Base-by-base conservation (phyloP, 2,113 vertebrate species). In the Anthoscopus minutus region DNA sequence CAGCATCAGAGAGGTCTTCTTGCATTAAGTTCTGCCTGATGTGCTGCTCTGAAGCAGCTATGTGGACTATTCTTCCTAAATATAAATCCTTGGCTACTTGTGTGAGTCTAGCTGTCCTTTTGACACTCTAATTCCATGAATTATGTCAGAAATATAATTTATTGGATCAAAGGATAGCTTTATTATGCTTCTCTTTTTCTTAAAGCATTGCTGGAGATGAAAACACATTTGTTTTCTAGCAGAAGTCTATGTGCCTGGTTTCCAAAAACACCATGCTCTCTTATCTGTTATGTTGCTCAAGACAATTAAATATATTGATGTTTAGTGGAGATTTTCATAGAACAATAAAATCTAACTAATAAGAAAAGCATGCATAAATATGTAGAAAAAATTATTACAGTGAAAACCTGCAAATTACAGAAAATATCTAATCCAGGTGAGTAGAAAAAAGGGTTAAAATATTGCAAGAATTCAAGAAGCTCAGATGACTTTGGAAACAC, bases 401-500 rank as follows among this genome's bases (percentile, higher is more conserved):
- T 23, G 38, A 91, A 88, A 77, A 9, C 11, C 30, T 62, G 27
- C 45, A 90, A 88, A 77, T 35, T 47, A 57, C 69, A 62, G 50
- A 81, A 85, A 88, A 91, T 19, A 4, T 47, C 38, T 74, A 91
- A 88, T 47, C n/a, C 38, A 79, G 7, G 58, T 92, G 47, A 73
- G 84, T 54, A 85, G 76, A 91, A 78, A 95, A 78, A 98, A 95
- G 96, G 96, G 97, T 97, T 97, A 97, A 98, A 97, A 86, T 60
- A 85, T 54, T 47, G 65, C 84, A 88, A 95, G 95, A 92, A 96
- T 96, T 94, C 96, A 93, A 89, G 97, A 97, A 98, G 98, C 97
- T 96, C 95, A 97, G 94, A 98, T 98, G 98, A 98, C 98, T 98
- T 98, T 98, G 98, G 97, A 97, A 97, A 98, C 97, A 98, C 96